These are phyloP conservation scores for Telmatochromis brichardi DNA, from an alignment of 2,113 vertebrate genomes.

Conservation along the genomic window DNA sequence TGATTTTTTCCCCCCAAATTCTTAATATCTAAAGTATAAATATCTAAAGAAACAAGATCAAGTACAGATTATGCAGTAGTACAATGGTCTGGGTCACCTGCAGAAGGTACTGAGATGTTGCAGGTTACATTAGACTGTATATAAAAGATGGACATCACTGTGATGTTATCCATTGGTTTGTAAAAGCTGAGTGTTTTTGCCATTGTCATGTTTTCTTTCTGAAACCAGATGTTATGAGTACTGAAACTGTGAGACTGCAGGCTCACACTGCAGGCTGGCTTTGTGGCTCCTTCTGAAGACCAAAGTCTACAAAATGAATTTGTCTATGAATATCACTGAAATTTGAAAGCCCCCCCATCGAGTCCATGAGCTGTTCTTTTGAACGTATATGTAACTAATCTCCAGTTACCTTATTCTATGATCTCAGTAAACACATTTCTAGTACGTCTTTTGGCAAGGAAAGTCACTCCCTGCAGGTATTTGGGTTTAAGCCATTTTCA, in stretches of 20 bases:
- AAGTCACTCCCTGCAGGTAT: background rate
- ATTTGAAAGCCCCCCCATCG: background rate
- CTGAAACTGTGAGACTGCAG: background rate
- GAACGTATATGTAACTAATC: background rate
- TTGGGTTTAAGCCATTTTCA: background rate
- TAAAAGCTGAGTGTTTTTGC: background rate
- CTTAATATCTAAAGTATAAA: background rate
- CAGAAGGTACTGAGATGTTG: background rate
- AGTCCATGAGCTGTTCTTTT: background rate
- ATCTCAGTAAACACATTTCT: background rate
- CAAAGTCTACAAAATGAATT: background rate
- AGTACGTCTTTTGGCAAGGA: background rate
- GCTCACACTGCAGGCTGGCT: background rate
- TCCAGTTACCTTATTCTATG: background rate
- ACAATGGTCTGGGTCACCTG: fast-evolving
- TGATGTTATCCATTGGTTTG: background rate
- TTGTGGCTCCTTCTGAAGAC: background rate
- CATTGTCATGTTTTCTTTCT: background rate
- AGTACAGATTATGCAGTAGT: background rate
- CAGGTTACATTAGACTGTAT: background rate
- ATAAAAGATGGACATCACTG: background rate
- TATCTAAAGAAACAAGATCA: background rate
- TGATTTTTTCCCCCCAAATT: background rate
- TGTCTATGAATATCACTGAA: background rate
- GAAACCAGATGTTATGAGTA: background rate